phyloP scores from a whole-genome alignment of 1,140 invertebrate species.

The Bombus consobrinus region DNA sequence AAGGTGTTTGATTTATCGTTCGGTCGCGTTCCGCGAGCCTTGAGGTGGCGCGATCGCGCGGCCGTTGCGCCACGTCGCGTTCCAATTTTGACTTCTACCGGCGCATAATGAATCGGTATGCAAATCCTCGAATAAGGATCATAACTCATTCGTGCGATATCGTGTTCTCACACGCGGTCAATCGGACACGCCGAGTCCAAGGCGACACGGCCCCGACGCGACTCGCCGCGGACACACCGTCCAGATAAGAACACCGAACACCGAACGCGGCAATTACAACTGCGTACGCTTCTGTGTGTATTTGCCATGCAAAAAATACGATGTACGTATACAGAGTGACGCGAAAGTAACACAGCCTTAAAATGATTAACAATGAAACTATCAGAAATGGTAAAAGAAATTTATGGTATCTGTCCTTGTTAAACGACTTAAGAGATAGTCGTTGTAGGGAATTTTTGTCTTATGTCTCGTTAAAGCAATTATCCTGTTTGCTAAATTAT shows the following conservation, averaged over 20 bases:
- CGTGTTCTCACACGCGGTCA: constrained; percentile 70
- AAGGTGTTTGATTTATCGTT: constrained; percentile 66
- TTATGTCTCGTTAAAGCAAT: no score
- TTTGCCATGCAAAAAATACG: not conserved
- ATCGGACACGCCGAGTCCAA: constrained; percentile 66
- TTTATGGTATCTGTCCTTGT: no score
- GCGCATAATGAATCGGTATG: constrained; percentile 73
- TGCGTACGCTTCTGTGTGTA: constrained; percentile 1
- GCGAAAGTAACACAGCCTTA: not conserved
- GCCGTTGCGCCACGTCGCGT: constrained; percentile 66
- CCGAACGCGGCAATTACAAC: constrained; percentile 69
- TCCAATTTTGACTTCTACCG: constrained; percentile 69
- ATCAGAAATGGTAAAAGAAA: no score
- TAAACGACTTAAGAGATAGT: no score
- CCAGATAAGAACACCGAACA: constrained; percentile 63
- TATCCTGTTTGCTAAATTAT: no score
- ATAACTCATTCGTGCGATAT: constrained; percentile 77
- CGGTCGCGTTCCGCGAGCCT: constrained; percentile 33
- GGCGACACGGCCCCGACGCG: constrained; percentile 50
- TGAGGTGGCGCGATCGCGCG: constrained; percentile 52
- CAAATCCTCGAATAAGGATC: constrained; percentile 69
- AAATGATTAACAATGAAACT: no score
- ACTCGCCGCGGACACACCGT: constrained; percentile 2
- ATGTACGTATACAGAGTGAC: not conserved
- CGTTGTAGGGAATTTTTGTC: no score